Evolutionary conservation across 1,140 invertebrate species (phyloP), one percentile per base, ranked within the genome.

Genomic region (Plodia interpunctella): DNA sequence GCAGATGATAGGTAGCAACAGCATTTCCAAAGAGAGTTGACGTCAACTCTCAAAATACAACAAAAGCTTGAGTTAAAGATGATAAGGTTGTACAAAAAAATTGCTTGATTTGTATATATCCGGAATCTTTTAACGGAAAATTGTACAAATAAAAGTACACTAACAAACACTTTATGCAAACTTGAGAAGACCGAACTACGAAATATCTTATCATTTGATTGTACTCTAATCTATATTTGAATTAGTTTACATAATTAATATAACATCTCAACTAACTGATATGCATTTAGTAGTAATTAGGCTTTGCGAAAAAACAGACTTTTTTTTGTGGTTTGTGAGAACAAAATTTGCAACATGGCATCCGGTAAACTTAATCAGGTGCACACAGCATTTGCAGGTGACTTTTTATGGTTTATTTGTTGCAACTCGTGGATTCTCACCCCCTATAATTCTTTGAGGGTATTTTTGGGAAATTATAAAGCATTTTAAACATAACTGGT

Each of bases 331-430:
- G 10, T 18, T 8, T 20, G 18, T 51, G 10, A 51, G 9, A 20
- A 20, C 58, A 28, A 68, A 21, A 20, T n/a, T n/a, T n/a, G n/a
- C 32, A 63, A 62, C 44, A 71, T 71, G 60, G 60, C 19, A 55
- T 62, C 54, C 17, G 60, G 62, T 55, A 62, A 60, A 28, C 32
- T 64, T 4, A 58, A 52, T 32, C 68, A 71, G 49, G 15, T 56
- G 10, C 52, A 60, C 21, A 62, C 66, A 5, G 62, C 66, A 9
- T 9, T 74, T n/a, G 60, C 72, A 49, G 49, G 72, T 74, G 62
- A 66, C 59, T 57, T 51, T 60, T 57, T 19, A 15, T 54, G 51
- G 2, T 2, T 20, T 25, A 25, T 6, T 25, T 3, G 21, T 6
- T 6, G 6, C 21, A 6, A 2, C 21, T 6, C 21, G 21, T 25